Percentiles rank a stretch among this genome's conserved stretches.
phyloP scores from a whole-genome alignment of 2,113 vertebrate species.

The Spea multiplicata region DNA sequence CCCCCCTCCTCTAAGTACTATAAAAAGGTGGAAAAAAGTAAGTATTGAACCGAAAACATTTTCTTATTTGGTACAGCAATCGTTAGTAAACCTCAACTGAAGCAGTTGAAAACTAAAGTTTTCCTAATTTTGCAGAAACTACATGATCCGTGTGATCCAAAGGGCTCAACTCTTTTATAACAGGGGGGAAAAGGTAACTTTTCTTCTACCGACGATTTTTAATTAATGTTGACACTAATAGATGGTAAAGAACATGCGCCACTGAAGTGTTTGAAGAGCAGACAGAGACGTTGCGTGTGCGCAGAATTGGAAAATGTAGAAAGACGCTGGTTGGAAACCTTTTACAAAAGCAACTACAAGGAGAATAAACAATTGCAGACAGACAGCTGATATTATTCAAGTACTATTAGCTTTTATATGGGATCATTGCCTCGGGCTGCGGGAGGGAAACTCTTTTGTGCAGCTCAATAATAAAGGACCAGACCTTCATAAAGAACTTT shows the following conservation, averaged over 20 bases:
- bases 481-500: too few species aligned
- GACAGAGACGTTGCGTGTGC: background rate
- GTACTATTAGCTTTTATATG: constrained; percentile 3
- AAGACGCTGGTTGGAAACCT: background rate
- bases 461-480: background rate
- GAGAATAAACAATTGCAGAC: constrained; percentile 13
- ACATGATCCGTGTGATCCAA: too few species aligned
- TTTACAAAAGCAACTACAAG: background rate
- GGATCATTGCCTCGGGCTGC: constrained; percentile 19
- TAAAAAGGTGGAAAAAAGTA: too few species aligned
- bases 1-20: too few species aligned
- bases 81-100: too few species aligned
- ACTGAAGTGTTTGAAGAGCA: background rate
- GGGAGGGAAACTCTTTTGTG: background rate
- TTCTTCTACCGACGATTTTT: background rate
- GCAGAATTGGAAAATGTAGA: background rate
- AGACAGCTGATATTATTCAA: constrained; percentile 1
- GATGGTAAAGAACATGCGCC: background rate
- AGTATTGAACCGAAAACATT: too few species aligned
- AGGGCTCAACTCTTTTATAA: background rate
- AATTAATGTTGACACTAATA: background rate
- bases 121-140: too few species aligned
- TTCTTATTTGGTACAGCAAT: too few species aligned
- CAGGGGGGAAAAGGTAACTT: background rate
- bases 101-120: too few species aligned